phyloP scores from a whole-genome alignment of 2,797 vertebrate genomes.

The Pyrrhura leucotis region DNA sequence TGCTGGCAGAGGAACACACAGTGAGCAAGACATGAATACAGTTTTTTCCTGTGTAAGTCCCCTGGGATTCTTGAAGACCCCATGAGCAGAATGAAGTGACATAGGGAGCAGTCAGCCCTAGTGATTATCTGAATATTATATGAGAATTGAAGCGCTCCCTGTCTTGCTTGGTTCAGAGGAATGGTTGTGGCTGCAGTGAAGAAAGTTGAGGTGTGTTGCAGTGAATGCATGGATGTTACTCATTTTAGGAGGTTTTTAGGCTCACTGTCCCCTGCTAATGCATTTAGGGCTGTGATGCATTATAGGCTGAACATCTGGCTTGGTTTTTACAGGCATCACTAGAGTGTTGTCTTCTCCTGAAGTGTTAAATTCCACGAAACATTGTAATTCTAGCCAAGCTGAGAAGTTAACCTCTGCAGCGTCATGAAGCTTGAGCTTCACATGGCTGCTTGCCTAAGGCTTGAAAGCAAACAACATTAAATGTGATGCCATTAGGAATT shows the following conservation, averaged over 20 bases:
- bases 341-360: slow-evolving; percentile 3
- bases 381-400: not conserved
- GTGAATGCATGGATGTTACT: not conserved
- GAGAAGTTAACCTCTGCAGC: not conserved
- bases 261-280: not conserved
- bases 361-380: slow-evolving; percentile 43
- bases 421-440: not conserved
- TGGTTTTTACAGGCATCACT: slow-evolving; percentile 7
- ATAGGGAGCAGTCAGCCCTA: not conserved
- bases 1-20: not conserved
- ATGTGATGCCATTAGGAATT: not conserved
- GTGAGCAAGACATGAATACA: too few species aligned
- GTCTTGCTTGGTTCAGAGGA: not conserved
- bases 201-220: not conserved
- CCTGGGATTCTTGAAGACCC: not conserved
- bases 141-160: not conserved
- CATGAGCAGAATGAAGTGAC: not conserved
- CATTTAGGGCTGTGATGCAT: not conserved
- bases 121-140: not conserved
- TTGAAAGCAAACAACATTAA: not conserved
- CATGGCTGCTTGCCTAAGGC: not conserved
- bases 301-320: slow-evolving; percentile 21
- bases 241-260: not conserved
- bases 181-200: not conserved
- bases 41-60: not conserved